Evolutionary conservation across 2,888 invertebrate genomes (phyloP).

Genomic region (Orgyia antiqua): DNA sequence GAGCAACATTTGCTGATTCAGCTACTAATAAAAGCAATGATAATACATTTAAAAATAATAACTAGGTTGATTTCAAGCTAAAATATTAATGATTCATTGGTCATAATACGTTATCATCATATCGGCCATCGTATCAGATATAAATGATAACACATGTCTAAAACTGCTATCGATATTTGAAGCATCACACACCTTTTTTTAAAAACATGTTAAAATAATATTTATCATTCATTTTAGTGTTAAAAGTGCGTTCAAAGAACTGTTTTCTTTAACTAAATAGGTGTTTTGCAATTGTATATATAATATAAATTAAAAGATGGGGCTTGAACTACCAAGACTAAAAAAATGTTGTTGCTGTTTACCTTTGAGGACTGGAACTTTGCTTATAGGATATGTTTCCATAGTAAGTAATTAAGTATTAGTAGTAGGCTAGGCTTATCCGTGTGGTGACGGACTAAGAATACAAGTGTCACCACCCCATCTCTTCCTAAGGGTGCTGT

Average conservation of each 20-base stretch:
- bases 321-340: slow-evolving; percentile 38
- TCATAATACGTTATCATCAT: slow-evolving; percentile 22
- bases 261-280: too few relatives aligned
- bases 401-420: slow-evolving; percentile 46
- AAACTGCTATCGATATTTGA: slow-evolving; percentile 16
- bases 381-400: slow-evolving; percentile 60
- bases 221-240: too few relatives aligned
- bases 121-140: slow-evolving; percentile 29
- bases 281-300: too few relatives aligned
- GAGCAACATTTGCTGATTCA: too few relatives aligned
- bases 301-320: slow-evolving; percentile 20
- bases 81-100: too few relatives aligned
- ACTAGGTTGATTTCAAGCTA: too few relatives aligned
- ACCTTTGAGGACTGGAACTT: slow-evolving; percentile 45
- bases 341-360: slow-evolving; percentile 55
- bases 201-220: background rate
- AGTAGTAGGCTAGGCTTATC: background rate
- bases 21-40: too few relatives aligned
- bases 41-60: too few relatives aligned
- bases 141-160: slow-evolving; percentile 22
- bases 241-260: too few relatives aligned
- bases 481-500: too few relatives aligned
- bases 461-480: too few relatives aligned
- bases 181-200: slow-evolving; percentile 1
- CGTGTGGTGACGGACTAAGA: too few relatives aligned